Evolutionary conservation across 2,797 vertebrate species (phyloP).

Genomic region (Huso huso): DNA sequence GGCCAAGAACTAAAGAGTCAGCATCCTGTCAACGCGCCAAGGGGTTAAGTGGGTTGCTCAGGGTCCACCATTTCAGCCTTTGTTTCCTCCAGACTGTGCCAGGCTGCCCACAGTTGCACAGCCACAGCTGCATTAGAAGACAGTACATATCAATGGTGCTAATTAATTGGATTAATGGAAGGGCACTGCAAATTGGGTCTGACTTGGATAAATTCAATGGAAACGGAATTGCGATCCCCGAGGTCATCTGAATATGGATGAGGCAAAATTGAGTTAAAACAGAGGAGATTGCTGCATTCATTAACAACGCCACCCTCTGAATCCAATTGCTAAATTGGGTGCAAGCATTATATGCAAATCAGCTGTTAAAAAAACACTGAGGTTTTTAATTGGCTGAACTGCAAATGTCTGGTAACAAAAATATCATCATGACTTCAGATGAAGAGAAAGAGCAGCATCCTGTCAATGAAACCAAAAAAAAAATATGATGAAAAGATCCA

Average conservation of each 20-base stretch:
- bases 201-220: slow-evolving; percentile 70
- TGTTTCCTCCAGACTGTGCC: slow-evolving; percentile 20
- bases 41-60: no score
- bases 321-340: no score
- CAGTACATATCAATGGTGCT: slow-evolving; percentile 79
- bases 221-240: slow-evolving; percentile 62
- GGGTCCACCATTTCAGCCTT: not conserved
- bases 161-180: slow-evolving; percentile 98
- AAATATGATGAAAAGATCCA: no score
- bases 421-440: no score
- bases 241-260: slow-evolving; percentile 76
- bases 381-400: slow-evolving; percentile 49
- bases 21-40: no score
- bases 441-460: no score
- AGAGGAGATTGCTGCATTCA: slow-evolving; percentile 71
- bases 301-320: slow-evolving; percentile 76
- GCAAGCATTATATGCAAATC: no score
- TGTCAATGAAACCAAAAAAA: not conserved
- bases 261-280: slow-evolving; percentile 80
- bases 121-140: slow-evolving; percentile 76
- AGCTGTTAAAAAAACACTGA: slow-evolving; percentile 54
- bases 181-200: slow-evolving; percentile 82
- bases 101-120: slow-evolving; percentile 59
- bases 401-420: no score
- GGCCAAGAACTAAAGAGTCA: no score